Evolutionary conservation across 2,113 vertebrate species (phyloP).

Genomic region (Menura novaehollandiae): DNA sequence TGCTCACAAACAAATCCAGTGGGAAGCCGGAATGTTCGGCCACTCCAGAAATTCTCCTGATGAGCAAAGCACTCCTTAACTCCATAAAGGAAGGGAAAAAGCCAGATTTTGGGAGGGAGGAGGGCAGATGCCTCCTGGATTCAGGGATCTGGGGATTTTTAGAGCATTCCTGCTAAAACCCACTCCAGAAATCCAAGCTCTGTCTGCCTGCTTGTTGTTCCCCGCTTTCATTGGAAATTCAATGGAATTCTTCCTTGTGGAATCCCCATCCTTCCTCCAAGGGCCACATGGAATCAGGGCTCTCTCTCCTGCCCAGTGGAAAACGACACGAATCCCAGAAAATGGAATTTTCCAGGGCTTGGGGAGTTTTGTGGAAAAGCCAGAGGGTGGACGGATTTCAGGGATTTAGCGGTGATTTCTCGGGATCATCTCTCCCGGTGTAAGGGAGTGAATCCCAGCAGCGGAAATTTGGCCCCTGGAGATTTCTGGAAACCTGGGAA

Average conservation of each 20-base stretch:
- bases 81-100: background rate
- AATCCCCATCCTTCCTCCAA: background rate
- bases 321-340: conserved; percentile 46
- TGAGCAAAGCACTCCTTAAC: background rate
- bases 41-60: background rate
- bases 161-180: background rate
- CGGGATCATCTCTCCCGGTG: background rate
- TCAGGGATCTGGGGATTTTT: background rate
- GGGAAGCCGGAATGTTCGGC: background rate
- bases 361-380: conserved; percentile 30
- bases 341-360: conserved; percentile 55
- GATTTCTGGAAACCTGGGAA: background rate
- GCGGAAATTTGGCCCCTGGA: background rate
- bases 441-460: background rate
- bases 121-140: rapidly evolving
- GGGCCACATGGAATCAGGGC: background rate
- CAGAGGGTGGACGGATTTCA: background rate
- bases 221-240: background rate
- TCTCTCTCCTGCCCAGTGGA: background rate
- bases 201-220: background rate
- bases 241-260: background rate
- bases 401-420: background rate
- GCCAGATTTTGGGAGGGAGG: background rate
- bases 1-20: rapidly evolving
- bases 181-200: background rate